phyloP scores from a whole-genome alignment of 23 tunicate genomes.

The Trididemnum miniatum region DNA sequence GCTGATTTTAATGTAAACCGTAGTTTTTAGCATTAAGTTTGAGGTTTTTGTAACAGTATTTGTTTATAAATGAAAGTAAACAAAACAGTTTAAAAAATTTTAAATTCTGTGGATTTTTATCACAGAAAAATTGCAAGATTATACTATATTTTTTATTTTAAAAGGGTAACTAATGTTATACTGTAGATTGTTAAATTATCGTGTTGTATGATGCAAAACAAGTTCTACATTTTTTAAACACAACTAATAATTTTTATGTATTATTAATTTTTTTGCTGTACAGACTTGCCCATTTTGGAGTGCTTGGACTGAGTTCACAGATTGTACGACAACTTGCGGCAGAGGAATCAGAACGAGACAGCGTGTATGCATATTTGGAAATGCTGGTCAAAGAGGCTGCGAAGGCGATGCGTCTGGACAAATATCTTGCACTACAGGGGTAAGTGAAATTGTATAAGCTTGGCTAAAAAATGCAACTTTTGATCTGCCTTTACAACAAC shows the following conservation, averaged over 20 bases:
- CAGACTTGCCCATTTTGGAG: slow-evolving; percentile 59
- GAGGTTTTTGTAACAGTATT: neutral
- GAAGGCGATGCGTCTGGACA: neutral
- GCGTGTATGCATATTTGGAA: slow-evolving; percentile 48
- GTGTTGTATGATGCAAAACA: neutral
- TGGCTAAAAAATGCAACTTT: too few relatives aligned
- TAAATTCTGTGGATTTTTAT: neutral
- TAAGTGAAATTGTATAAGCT: too few relatives aligned
- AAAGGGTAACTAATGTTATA: neutral
- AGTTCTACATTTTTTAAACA: neutral
- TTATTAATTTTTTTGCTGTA: too few relatives aligned
- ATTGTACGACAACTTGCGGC: slow-evolving; percentile 59
- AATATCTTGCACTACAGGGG: neutral
- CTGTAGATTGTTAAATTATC: neutral
- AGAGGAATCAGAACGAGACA: slow-evolving; percentile 37
- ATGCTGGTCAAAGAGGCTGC: slow-evolving; percentile 43
- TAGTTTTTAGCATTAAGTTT: too few relatives aligned
- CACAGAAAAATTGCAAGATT: neutral
- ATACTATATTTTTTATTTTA: too few relatives aligned
- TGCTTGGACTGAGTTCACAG: slow-evolving; percentile 60
- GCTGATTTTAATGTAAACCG: neutral
- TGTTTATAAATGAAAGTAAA: neutral
- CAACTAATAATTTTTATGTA: too few relatives aligned
- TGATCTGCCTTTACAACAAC: too few relatives aligned
- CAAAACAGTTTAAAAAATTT: neutral